phyloP scores from a whole-genome alignment of 2,797 vertebrate genomes.

The Urocyon cinereoargenteus region DNA sequence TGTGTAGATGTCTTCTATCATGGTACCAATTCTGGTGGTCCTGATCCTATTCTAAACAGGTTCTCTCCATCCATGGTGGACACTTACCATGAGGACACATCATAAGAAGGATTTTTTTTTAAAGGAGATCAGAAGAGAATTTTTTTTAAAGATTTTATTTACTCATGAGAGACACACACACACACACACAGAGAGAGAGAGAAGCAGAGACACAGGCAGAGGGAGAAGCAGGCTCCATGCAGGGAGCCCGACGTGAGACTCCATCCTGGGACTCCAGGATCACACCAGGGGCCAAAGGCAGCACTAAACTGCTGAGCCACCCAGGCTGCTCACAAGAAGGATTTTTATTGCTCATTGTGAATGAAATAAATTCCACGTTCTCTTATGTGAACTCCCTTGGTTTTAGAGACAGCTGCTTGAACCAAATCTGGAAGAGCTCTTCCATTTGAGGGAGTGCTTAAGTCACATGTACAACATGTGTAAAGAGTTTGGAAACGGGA shows the following conservation, averaged over 20 bases:
- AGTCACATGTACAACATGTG: background rate
- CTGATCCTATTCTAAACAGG: background rate
- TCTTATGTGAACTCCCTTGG: conserved; percentile 28
- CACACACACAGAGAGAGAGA: no score
- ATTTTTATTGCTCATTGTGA: conserved; percentile 1
- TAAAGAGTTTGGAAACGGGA: conserved; percentile 11
- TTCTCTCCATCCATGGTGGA: background rate
- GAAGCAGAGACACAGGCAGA: no score
- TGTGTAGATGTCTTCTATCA: background rate
- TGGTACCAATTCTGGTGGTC: background rate
- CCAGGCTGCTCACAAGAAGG: background rate
- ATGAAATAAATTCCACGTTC: conserved; percentile 13
- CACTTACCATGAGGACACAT: background rate
- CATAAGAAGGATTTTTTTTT: background rate
- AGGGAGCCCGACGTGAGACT: no score
- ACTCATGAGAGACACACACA: no score
- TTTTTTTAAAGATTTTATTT: no score
- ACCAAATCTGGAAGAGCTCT: conserved; percentile 30
- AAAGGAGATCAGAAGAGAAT: no score
- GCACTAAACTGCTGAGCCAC: no score
- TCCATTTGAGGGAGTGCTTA: background rate
- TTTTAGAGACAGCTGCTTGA: conserved; percentile 38
- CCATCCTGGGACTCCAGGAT: no score
- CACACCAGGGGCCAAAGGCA: no score
- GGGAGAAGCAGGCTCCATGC: no score